These are phyloP conservation scores for Heteromurus nitidus DNA, from an alignment of 2,888 invertebrate species.

Conservation along the genomic window DNA sequence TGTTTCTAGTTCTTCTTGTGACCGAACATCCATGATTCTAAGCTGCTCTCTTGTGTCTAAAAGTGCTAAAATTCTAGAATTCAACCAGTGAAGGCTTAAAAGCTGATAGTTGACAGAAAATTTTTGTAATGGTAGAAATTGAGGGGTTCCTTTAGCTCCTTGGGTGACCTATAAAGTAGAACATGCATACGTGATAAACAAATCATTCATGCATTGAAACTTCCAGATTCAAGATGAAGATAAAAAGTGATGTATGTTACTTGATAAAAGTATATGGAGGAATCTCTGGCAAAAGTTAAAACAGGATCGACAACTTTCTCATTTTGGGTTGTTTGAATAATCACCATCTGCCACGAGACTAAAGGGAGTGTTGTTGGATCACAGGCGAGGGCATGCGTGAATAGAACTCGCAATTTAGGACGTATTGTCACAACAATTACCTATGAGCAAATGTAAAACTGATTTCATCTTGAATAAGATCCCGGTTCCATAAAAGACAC, in stretches of 20 bases:
- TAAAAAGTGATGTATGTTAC: slow-evolving; percentile 76
- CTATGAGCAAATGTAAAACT: slow-evolving; percentile 75
- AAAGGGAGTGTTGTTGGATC: slow-evolving; percentile 89
- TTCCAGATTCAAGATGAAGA: not conserved
- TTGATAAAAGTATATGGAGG: slow-evolving; percentile 90
- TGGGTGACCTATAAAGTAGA: slow-evolving; percentile 76
- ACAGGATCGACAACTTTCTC: slow-evolving; percentile 87
- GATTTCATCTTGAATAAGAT: slow-evolving; percentile 10
- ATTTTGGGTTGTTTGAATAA: slow-evolving; percentile 83
- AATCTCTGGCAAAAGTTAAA: slow-evolving; percentile 91
- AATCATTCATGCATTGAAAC: not conserved
- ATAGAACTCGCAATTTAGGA: slow-evolving; percentile 85
- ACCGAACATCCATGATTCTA: slow-evolving; percentile 91
- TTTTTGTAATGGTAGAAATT: slow-evolving; percentile 82
- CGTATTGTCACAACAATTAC: slow-evolving; percentile 86
- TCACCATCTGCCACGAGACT: slow-evolving; percentile 93
- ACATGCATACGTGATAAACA: not conserved
- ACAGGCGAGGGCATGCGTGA: slow-evolving; percentile 84
- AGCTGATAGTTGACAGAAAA: slow-evolving; percentile 84
- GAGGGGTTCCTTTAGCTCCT: slow-evolving; percentile 76
- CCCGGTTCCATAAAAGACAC: too few species aligned
- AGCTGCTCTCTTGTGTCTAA: slow-evolving; percentile 91
- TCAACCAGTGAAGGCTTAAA: slow-evolving; percentile 87
- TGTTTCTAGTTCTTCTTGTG: slow-evolving; percentile 89
- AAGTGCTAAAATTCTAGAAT: slow-evolving; percentile 87